A percentile compares a stretch with the other conserved stretches of the same genome.
phyloP scores from a whole-genome alignment of 2,888 invertebrate genomes.

The Hydrotaea diabolus region DNA sequence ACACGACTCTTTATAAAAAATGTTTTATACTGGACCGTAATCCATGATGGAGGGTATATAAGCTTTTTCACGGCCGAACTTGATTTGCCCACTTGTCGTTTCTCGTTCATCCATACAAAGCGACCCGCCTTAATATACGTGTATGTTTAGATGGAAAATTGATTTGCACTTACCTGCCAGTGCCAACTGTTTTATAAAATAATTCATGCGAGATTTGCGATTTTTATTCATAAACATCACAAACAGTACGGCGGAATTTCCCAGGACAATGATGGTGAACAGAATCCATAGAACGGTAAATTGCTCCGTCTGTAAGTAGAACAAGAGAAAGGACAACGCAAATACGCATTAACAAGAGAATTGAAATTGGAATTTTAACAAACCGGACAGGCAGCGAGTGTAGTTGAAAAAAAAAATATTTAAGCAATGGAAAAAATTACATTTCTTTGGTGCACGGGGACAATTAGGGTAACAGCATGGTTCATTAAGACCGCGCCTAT shows the following conservation, averaged over 20 bases:
- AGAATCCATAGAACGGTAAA: constrained; percentile 93
- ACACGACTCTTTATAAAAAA: too few relatives aligned
- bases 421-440: too few relatives aligned
- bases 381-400: not conserved
- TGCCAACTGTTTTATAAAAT: constrained; percentile 96
- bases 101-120: too few relatives aligned
- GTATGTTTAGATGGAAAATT: not conserved
- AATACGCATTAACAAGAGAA: not conserved
- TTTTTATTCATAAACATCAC: constrained; percentile 91
- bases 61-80: too few relatives aligned
- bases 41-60: too few relatives aligned
- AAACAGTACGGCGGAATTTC: constrained; percentile 93
- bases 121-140: too few relatives aligned
- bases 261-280: constrained; percentile 91
- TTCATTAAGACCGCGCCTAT: too few relatives aligned
- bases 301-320: constrained; percentile 88
- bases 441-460: too few relatives aligned
- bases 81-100: too few relatives aligned
- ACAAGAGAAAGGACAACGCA: constrained; percentile 63
- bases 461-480: too few relatives aligned
- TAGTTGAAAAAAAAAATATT: too few relatives aligned
- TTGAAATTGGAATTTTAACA: not conserved
- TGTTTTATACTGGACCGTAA: too few relatives aligned
- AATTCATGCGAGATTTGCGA: constrained; percentile 95
- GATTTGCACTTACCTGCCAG: constrained; percentile 88